These are phyloP conservation scores for Lucinisca nassula DNA, from an alignment of 2,888 invertebrate species.

Conservation along the genomic window DNA sequence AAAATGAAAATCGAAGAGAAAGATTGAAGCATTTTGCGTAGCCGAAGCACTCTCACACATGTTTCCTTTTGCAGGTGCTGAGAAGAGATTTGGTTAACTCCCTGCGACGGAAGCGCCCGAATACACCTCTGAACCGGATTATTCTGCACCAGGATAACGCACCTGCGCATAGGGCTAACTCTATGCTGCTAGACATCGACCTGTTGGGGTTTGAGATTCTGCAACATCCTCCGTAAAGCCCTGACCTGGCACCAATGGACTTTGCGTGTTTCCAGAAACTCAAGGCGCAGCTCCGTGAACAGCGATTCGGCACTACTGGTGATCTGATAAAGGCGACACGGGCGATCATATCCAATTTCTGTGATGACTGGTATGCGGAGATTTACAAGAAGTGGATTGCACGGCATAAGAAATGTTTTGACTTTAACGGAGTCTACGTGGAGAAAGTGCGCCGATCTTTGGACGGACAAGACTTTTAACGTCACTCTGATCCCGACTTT, in stretches of 20 bases:
- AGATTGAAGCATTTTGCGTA: too few species aligned
- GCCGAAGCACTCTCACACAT: too few species aligned
- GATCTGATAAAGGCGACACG: background rate
- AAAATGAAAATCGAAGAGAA: too few species aligned
- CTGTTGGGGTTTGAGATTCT: slow-evolving; percentile 16
- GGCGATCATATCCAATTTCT: background rate
- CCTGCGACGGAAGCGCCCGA: too few species aligned
- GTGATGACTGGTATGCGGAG: background rate
- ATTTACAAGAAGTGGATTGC: background rate
- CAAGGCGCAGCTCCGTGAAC: background rate
- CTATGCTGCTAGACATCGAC: slow-evolving; percentile 9
- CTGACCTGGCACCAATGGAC: slow-evolving; percentile 20
- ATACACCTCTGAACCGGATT: too few species aligned
- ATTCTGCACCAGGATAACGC: slow-evolving; percentile 23
- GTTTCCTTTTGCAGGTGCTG: slow-evolving; percentile 28
- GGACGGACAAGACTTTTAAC: too few species aligned
- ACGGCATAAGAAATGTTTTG: background rate
- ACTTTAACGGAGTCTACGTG: background rate
- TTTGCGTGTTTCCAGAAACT: background rate
- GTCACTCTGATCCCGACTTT: too few species aligned
- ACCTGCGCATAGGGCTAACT: background rate
- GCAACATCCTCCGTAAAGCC: slow-evolving; percentile 24
- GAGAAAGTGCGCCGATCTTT: background rate
- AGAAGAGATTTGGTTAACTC: too few species aligned
- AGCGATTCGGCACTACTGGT: background rate